Percentiles rank a stretch among this genome's conserved stretches.
phyloP scores from a whole-genome alignment of 2,797 vertebrate species.

The Pitangus sulphuratus region DNA sequence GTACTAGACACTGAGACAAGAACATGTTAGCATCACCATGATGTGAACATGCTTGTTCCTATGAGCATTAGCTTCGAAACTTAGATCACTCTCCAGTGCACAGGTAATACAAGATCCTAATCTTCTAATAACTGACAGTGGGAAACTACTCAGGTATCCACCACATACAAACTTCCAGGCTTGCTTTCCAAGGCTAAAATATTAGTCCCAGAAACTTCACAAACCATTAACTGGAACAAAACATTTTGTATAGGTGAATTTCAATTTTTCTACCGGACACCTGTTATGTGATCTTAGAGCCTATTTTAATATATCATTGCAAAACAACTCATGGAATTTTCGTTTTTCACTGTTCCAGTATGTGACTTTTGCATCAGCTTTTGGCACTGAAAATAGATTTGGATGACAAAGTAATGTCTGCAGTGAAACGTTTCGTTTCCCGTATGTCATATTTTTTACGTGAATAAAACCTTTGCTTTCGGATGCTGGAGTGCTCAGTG shows the following conservation, averaged over 20 bases:
- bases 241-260: not conserved
- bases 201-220: not conserved
- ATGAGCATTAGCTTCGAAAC: not conserved
- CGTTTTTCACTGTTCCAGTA: not conserved
- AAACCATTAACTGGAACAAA: not conserved
- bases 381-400: constrained; percentile 23
- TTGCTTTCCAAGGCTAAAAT: not conserved
- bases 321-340: constrained; percentile 11
- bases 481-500: not conserved
- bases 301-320: not conserved
- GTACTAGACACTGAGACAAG: not conserved
- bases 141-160: fast-evolving
- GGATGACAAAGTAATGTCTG: constrained; percentile 42
- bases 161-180: not conserved
- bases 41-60: not conserved
- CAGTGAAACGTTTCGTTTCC: constrained; percentile 37
- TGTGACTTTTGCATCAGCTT: constrained; percentile 11
- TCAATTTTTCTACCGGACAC: not conserved
- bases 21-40: not conserved
- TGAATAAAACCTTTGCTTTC: constrained; percentile 42
- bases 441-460: not conserved
- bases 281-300: not conserved
- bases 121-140: not conserved
- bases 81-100: not conserved
- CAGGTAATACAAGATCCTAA: not conserved